Conservation (phyloP, 2,888 invertebrate species). For the Parnassius apollo region DNA sequence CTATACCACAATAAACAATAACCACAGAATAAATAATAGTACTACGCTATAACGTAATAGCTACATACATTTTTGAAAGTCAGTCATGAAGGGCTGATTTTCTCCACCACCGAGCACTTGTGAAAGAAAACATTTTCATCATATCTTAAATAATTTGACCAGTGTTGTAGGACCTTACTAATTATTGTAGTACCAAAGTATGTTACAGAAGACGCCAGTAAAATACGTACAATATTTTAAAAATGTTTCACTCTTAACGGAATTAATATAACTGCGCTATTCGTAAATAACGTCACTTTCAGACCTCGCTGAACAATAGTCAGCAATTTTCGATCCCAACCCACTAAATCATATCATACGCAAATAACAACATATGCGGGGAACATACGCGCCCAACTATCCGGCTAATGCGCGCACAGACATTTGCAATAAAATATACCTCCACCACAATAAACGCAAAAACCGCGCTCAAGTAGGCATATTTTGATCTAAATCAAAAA, state of each 20-base stretch:
- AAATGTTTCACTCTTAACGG: background rate
- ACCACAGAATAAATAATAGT: no score
- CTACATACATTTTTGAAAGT: no score
- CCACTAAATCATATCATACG: conserved; percentile 46
- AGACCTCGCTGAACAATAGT: conserved; percentile 19
- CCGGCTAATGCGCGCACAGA: conserved; percentile 59
- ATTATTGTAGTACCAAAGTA: no score
- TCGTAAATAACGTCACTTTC: conserved; percentile 20
- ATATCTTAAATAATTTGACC: no score
- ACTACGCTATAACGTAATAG: no score
- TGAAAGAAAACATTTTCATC: no score
- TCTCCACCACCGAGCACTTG: no score
- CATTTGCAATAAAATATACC: conserved; percentile 63
- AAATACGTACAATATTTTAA: background rate
- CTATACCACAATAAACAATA: no score
- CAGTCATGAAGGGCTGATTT: no score
- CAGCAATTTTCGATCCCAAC: conserved; percentile 28
- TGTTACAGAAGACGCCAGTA: no score
- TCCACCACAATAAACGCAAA: conserved; percentile 48
- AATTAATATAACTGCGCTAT: conserved; percentile 3
- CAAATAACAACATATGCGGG: conserved; percentile 59
- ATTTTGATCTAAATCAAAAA: conserved; percentile 30
- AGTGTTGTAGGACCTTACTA: no score
- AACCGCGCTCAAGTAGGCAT: conserved; percentile 39
- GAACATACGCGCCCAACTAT: conserved; percentile 51